Base-by-base conservation (phyloP, 2,113 vertebrate genomes). In the Galbula dea region DNA sequence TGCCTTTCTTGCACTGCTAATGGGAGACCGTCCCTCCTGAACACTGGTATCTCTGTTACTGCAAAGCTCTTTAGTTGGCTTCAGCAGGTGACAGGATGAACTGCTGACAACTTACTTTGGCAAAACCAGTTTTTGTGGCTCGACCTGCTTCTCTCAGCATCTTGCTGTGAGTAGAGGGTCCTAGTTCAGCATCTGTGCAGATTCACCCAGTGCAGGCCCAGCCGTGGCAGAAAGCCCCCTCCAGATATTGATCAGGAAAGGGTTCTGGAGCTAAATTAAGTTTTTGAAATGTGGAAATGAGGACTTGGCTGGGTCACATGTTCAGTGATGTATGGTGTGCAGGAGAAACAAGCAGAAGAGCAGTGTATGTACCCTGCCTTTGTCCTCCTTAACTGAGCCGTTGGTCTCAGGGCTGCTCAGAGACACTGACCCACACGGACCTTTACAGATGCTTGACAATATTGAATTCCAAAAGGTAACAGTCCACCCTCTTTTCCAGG, bases 91-190 rank as follows among this genome's bases (percentile, higher is more conserved):
- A 51, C 36, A 59, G 36, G 62, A 74, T 63, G 26, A 78, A 37
- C 57, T 81, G 19, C 32, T 67, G 77, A 34, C 58, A 85, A 24
- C 43, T 62, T 66, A 5, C 51, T 51, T 78, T 11, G 83, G 69
- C 74, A 63, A 86, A 95, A 94, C n/a, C 69, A 84, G 65, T 92
- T 92, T 80, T 89, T 0, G 9, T 94, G 86, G 89, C 83, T 83
- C 88, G 83, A 58, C 81, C 73, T 86, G 48, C 61, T 90, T 86
- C 67, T 63, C n/a, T 29, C 29, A 4, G 41, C 5, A 3, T 54
- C 76, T 63, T n/a, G 48, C 54, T 85, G 39, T 69, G 79, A 68
- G 41, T 39, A 26, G 57, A 59, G 80, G 36, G 49, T 92, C 69
- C 78, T 15, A 2, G 68, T 59, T 87, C 62, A 26, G 61, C 37